Percentiles rank a stretch among this genome's conserved stretches.
phyloP scores from a whole-genome alignment of 2,888 invertebrate genomes.

The Lasioglossum calceatum region DNA sequence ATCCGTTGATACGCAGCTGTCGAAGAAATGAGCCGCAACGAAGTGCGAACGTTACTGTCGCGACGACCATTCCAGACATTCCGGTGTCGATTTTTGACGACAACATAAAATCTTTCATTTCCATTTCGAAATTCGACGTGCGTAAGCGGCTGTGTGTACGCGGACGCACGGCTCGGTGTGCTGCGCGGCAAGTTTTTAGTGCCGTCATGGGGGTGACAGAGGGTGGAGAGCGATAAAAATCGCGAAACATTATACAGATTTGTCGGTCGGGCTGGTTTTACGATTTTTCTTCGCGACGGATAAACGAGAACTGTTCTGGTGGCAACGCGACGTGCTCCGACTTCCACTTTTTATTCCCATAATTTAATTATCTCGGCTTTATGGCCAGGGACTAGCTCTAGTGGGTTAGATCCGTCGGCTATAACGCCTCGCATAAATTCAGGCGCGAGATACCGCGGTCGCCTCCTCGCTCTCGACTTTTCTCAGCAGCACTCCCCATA shows the following conservation, averaged over 20 bases:
- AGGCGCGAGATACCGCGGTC: constrained; percentile 74
- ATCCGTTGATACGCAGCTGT: constrained; percentile 46
- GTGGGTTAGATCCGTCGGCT: constrained; percentile 76
- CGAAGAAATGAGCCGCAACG: constrained; percentile 39
- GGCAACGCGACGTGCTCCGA: constrained; percentile 42
- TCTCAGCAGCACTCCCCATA: constrained; percentile 72
- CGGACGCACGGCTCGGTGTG: constrained; percentile 28
- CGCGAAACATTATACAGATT: constrained; percentile 84
- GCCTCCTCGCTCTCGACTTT: constrained; percentile 64
- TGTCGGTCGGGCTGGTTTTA: constrained; percentile 84
- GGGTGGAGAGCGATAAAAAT: constrained; percentile 80
- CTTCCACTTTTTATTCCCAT: constrained; percentile 77
- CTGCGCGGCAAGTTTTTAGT: constrained; percentile 63
- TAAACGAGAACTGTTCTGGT: constrained; percentile 41
- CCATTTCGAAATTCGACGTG: constrained; percentile 70
- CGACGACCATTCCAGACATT: constrained; percentile 38
- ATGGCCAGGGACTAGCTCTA: constrained; percentile 76
- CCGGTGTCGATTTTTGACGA: constrained; percentile 58
- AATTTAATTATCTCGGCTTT: constrained; percentile 83
- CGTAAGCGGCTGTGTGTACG: constrained; percentile 62
- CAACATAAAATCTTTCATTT: constrained; percentile 74
- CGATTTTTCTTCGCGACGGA: constrained; percentile 80
- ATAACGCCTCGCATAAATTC: constrained; percentile 79
- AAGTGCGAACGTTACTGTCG: constrained; percentile 22
- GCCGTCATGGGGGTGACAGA: constrained; percentile 13